Evolutionary conservation across 2,797 vertebrate genomes (phyloP).

Genomic region (Xyrichtys novacula): DNA sequence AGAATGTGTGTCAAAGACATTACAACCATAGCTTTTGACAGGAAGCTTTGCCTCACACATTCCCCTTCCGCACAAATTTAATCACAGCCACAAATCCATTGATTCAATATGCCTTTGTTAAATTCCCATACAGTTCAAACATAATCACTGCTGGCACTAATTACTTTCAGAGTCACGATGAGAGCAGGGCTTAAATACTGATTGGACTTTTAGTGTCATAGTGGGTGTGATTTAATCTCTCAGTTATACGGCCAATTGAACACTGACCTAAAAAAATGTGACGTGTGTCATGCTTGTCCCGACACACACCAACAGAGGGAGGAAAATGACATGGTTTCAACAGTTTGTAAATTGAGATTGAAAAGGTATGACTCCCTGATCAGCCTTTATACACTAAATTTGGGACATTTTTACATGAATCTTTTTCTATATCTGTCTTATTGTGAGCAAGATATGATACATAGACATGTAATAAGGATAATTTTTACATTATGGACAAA

Average conservation of each 20-base stretch:
- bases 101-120: neutral
- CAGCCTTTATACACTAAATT: neutral
- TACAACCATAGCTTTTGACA: neutral
- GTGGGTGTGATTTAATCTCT: conserved; percentile 2
- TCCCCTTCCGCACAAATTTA: neutral
- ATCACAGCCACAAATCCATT: neutral
- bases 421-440: neutral
- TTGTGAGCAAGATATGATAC: too few relatives aligned
- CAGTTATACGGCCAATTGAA: conserved; percentile 1
- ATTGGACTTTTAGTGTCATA: neutral
- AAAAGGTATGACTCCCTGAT: neutral
- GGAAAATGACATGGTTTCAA: neutral
- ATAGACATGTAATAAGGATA: too few relatives aligned
- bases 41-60: neutral
- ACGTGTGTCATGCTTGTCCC: neutral
- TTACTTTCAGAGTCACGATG: conserved; percentile 4
- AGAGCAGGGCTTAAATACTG: conserved; percentile 23
- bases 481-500: neutral
- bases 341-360: neutral
- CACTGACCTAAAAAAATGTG: neutral
- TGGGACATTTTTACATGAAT: neutral
- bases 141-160: conserved; percentile 26
- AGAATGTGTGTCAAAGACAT: conserved; percentile 1
- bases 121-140: conserved; percentile 6
- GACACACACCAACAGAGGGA: neutral